Evolutionary conservation across 1,140 invertebrate genomes (phyloP).

Genomic region (Pogonomyrmex barbatus): DNA sequence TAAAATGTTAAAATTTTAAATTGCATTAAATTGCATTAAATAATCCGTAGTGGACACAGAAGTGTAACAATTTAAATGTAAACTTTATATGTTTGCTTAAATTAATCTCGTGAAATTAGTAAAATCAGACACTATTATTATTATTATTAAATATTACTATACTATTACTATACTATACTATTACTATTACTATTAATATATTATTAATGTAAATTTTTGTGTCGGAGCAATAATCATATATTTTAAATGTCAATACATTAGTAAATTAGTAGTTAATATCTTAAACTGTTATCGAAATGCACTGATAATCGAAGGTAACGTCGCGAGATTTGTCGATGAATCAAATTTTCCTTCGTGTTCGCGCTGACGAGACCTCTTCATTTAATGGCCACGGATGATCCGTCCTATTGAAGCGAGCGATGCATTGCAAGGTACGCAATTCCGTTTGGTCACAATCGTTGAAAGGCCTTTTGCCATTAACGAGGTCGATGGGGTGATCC

Average conservation of each 20-base stretch:
- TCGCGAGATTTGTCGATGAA: not conserved
- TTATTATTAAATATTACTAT: not conserved
- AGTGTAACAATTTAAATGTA: not conserved
- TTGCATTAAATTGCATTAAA: not conserved
- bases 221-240: not conserved
- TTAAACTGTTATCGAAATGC: not conserved
- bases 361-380: not conserved
- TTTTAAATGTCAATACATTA: not conserved
- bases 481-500: constrained; percentile 58
- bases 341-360: constrained; percentile 6
- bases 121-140: not conserved
- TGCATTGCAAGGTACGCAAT: constrained; percentile 53
- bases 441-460: constrained; percentile 50
- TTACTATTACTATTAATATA: not conserved
- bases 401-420: constrained; percentile 54
- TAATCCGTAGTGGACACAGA: no score
- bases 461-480: constrained; percentile 64
- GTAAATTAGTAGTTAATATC: no score
- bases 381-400: constrained; percentile 26
- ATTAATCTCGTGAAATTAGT: not conserved
- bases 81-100: not conserved
- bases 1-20: not conserved
- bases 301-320: not conserved
- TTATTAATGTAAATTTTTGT: not conserved
- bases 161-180: not conserved